phyloP scores from a whole-genome alignment of 2,113 vertebrate genomes.

The Suricata suricatta region DNA sequence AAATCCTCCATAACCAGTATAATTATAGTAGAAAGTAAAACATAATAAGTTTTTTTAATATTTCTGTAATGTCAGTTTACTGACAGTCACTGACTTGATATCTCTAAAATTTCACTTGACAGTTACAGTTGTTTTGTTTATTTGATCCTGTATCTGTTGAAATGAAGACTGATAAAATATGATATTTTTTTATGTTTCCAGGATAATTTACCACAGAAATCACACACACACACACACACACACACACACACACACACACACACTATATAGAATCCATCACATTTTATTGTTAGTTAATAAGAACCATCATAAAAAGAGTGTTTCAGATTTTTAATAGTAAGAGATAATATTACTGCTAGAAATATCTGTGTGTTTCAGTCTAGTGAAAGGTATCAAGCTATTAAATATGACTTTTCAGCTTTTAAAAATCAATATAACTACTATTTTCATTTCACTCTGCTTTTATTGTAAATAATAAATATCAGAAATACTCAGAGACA shows the following conservation, averaged over 20 bases:
- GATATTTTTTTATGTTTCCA: neutral
- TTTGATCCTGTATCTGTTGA: constrained; percentile 10
- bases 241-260: neutral
- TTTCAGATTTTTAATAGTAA: constrained; percentile 46
- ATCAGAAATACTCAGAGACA: constrained; percentile 71
- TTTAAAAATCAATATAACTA: constrained; percentile 74
- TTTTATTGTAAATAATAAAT: constrained; percentile 81
- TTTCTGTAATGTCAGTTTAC: neutral
- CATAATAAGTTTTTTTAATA: neutral
- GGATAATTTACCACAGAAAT: constrained; percentile 7
- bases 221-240: neutral
- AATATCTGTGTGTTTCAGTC: constrained; percentile 70
- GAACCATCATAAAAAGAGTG: neutral
- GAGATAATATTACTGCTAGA: constrained; percentile 60
- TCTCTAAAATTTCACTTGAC: neutral
- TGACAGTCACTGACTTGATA: neutral
- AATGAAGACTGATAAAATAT: neutral
- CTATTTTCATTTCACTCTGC: constrained; percentile 76
- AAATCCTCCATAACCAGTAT: neutral
- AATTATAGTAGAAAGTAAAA: constrained; percentile 3
- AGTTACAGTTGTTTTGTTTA: neutral
- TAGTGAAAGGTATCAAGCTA: constrained; percentile 60
- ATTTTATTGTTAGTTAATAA: constrained; percentile 18
- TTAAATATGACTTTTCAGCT: constrained; percentile 72
- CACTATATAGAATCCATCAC: neutral